phyloP scores from a whole-genome alignment of 2,113 vertebrate genomes.

The Vimba vimba region DNA sequence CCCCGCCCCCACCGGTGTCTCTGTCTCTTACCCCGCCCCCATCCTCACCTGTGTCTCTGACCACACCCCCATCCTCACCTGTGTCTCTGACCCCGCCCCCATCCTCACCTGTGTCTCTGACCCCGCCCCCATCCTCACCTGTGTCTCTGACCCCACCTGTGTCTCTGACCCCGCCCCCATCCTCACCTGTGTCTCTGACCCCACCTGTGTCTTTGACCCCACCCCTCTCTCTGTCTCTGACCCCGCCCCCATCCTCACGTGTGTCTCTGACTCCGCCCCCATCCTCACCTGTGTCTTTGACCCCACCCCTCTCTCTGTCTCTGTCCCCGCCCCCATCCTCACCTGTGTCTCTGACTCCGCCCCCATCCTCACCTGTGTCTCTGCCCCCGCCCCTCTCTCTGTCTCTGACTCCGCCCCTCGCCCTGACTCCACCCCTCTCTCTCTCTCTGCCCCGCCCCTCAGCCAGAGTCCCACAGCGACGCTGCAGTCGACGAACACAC shows the following conservation, averaged over 20 bases:
- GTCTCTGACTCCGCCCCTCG: neutral
- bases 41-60: neutral
- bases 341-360: too few species aligned
- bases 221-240: too few species aligned
- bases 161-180: neutral
- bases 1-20: too few species aligned
- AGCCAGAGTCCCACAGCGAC: conserved; percentile 96
- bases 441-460: conserved; percentile 48
- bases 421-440: neutral
- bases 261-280: neutral
- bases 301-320: neutral
- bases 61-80: conserved; percentile 31
- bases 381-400: neutral
- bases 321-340: neutral
- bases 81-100: too few species aligned
- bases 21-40: neutral
- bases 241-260: neutral
- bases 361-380: too few species aligned
- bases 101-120: too few species aligned
- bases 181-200: too few species aligned
- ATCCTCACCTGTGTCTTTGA: neutral
- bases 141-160: too few species aligned
- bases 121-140: too few species aligned
- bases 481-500: conserved; percentile 94
- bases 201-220: neutral